Evolutionary conservation across 2,888 invertebrate genomes (phyloP).

Genomic region (Limnephilus rhombicus): DNA sequence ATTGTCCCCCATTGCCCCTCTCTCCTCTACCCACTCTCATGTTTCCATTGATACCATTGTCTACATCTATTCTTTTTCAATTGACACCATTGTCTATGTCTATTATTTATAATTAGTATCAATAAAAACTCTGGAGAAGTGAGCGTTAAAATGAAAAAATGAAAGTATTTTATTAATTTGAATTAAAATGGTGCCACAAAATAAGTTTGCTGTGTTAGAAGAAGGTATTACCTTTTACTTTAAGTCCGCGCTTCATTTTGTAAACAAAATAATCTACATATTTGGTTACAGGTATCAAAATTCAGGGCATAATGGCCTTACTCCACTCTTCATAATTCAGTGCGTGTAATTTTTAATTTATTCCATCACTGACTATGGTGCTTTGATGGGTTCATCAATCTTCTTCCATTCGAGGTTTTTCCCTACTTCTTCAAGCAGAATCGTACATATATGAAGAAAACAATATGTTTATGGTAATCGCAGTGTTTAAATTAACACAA

Average conservation of each 20-base stretch:
- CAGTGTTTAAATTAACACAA: not conserved
- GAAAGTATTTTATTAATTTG: no score
- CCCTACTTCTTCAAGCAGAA: not conserved
- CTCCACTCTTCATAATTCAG: not conserved
- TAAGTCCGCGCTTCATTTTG: not conserved
- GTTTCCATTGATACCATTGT: no score
- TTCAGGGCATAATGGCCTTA: not conserved
- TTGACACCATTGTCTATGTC: no score
- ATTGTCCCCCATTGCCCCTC: no score
- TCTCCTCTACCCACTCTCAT: no score
- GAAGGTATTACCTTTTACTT: not conserved
- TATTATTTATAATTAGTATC: no score
- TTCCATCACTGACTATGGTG: not conserved
- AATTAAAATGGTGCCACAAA: no score
- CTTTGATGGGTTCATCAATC: not conserved
- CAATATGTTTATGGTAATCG: constrained; percentile 1
- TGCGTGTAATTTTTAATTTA: not conserved
- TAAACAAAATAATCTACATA: not conserved
- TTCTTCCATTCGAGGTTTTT: not conserved
- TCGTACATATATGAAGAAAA: not conserved
- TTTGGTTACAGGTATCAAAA: not conserved
- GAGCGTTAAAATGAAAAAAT: no score
- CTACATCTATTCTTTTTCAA: no score
- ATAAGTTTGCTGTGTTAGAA: no score
- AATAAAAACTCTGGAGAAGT: no score